Evolutionary conservation across 2,888 invertebrate genomes (phyloP).

Genomic region (Craniophora ligustri): DNA sequence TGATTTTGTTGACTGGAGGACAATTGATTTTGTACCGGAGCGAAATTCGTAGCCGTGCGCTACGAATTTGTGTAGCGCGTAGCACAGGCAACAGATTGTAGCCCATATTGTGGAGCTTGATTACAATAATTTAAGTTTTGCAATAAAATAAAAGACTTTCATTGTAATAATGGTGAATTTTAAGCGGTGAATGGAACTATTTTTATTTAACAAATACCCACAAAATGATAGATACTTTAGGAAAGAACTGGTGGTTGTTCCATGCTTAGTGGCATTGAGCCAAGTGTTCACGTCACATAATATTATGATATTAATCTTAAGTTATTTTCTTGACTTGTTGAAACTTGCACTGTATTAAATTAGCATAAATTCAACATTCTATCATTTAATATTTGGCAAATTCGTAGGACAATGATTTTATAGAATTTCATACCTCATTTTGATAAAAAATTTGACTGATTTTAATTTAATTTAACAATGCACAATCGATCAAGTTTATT

Average conservation of each 20-base stretch:
- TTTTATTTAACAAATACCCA: conserved; percentile 10
- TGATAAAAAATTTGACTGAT: too few species aligned
- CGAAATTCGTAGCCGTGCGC: conserved; percentile 27
- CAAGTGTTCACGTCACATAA: conserved; percentile 20
- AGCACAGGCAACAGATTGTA: conserved; percentile 5
- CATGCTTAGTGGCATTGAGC: conserved; percentile 17
- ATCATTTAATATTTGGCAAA: background rate
- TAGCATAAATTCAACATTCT: conserved; percentile 3
- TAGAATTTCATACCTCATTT: too few species aligned
- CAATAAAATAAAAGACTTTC: background rate
- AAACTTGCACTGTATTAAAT: conserved; percentile 8
- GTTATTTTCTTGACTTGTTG: conserved; percentile 8
- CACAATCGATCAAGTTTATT: too few species aligned
- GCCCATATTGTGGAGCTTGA: conserved; percentile 12
- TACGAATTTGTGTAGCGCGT: conserved; percentile 40
- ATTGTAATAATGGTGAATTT: too few species aligned
- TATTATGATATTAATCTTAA: conserved; percentile 7
- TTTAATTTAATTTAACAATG: too few species aligned
- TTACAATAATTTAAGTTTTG: background rate
- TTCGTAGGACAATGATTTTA: too few species aligned
- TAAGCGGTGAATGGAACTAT: conserved; percentile 2
- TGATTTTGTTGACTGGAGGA: background rate
- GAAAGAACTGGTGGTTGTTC: background rate
- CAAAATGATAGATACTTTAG: conserved; percentile 5
- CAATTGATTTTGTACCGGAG: conserved; percentile 7